Percentiles rank a stretch among this genome's conserved stretches.
Conservation (phyloP, 2,113 vertebrate genomes). For the Poeciliopsis retropinna region DNA sequence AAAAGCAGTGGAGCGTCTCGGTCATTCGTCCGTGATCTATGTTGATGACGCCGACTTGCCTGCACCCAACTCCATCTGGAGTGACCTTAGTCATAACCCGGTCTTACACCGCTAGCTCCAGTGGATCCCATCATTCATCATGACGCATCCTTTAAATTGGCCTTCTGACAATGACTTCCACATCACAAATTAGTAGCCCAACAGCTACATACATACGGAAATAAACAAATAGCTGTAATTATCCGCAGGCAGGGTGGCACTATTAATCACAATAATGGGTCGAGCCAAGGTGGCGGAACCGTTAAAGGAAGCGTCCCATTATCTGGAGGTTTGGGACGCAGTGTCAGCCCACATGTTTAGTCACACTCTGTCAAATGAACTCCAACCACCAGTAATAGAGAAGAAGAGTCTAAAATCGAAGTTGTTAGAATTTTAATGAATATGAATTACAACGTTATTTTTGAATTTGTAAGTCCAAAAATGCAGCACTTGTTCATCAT, state of each 20-base stretch:
- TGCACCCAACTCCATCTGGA: constrained; percentile 61
- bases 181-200: constrained; percentile 51
- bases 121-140: constrained; percentile 55
- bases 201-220: constrained; percentile 51
- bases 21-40: constrained; percentile 58
- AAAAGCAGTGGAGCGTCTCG: constrained; percentile 41
- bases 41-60: constrained; percentile 60
- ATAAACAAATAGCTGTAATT: constrained; percentile 62
- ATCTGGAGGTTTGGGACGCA: constrained; percentile 16
- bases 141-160: constrained; percentile 42
- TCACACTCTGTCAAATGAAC: constrained; percentile 1
- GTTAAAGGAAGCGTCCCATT: constrained; percentile 34
- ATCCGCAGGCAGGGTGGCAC: constrained; percentile 10
- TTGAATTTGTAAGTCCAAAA: no score
- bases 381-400: not conserved
- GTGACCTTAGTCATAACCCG: constrained; percentile 69
- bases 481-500: no score
- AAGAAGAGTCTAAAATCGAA: not conserved
- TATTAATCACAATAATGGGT: constrained; percentile 53
- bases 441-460: no score
- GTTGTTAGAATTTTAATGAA: no score
- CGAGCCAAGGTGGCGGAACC: constrained; percentile 16
- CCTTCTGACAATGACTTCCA: constrained; percentile 49
- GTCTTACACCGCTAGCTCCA: constrained; percentile 54
- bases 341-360: not conserved